Percentiles rank a stretch among this genome's conserved stretches.
Conservation (phyloP, 2,797 vertebrate genomes). For the Pseudochaenichthys georgianus region DNA sequence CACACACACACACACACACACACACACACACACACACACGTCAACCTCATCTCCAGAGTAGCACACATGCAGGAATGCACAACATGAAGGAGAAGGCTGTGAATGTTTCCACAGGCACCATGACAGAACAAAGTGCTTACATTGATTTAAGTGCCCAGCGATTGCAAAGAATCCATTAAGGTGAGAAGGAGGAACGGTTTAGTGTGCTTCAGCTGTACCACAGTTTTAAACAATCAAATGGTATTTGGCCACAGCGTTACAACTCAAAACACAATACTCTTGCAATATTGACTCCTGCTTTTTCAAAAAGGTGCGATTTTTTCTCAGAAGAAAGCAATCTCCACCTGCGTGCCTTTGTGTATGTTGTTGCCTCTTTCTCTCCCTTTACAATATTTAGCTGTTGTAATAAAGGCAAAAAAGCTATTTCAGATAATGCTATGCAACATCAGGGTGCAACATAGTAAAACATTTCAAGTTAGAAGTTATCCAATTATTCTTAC, state of each 20-base stretch:
- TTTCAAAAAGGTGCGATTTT: constrained; percentile 3
- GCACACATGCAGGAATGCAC: constrained; percentile 29
- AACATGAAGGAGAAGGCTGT: constrained; percentile 16
- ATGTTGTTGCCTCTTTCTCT: too few species aligned
- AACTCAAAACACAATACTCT: neutral
- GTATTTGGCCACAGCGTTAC: neutral
- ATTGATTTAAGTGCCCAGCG: constrained; percentile 25
- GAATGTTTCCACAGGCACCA: constrained; percentile 18
- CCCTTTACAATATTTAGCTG: too few species aligned
- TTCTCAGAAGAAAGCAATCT: constrained; percentile 24
- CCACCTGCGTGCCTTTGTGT: too few species aligned
- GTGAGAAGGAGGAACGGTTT: constrained; percentile 17
- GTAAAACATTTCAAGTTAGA: constrained; percentile 13
- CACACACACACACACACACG: neutral
- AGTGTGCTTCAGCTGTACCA: neutral
- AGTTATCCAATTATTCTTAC: constrained; percentile 5
- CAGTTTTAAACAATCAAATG: neutral
- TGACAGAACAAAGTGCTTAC: constrained; percentile 16
- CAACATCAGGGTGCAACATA: constrained; percentile 24
- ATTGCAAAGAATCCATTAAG: constrained; percentile 24
- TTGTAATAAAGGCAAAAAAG: constrained; percentile 3
- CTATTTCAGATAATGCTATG: constrained; percentile 8
- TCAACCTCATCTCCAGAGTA: constrained; percentile 18
- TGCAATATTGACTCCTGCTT: neutral
- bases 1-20: neutral